A percentile compares a stretch with the other conserved stretches of the same genome.
These are phyloP conservation scores for Ceratina japonica DNA, from an alignment of 1,140 invertebrate genomes.

Conservation along the genomic window DNA sequence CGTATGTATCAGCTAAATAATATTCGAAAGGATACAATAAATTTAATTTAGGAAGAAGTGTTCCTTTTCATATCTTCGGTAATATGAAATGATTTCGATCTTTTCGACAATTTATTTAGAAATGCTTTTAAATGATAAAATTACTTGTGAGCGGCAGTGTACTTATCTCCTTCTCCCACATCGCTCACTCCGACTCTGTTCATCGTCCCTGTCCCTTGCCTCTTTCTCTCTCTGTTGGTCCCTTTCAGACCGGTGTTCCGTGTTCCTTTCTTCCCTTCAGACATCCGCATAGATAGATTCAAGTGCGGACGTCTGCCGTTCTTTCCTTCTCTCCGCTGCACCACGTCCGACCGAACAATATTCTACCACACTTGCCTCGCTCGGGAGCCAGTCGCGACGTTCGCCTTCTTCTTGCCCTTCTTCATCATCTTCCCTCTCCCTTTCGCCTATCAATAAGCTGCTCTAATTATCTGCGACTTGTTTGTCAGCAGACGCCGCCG, in stretches of 20 bases:
- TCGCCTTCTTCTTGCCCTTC: conserved; percentile 43
- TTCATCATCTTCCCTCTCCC: conserved; percentile 40
- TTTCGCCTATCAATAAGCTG: conserved; percentile 58
- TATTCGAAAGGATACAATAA: too few relatives aligned
- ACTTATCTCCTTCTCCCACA: conserved; percentile 32
- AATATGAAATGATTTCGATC: too few relatives aligned
- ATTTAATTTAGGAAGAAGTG: too few relatives aligned
- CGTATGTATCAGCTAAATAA: too few relatives aligned
- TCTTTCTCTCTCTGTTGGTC: conserved; percentile 4
- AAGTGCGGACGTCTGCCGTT: conserved; percentile 54
- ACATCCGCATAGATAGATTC: conserved; percentile 64
- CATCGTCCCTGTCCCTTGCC: conserved; percentile 19
- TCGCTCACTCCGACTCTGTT: conserved; percentile 37
- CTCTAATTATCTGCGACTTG: conserved; percentile 56
- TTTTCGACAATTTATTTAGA: too few relatives aligned
- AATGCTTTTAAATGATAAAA: too few relatives aligned
- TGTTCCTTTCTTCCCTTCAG: conserved; percentile 38
- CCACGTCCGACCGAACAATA: conserved; percentile 62
- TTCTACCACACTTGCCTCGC: conserved; percentile 63
- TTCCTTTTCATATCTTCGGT: too few relatives aligned
- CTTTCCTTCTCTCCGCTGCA: conserved; percentile 39
- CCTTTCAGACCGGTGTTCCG: conserved; percentile 7
- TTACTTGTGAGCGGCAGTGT: not conserved
- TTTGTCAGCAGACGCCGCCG: conserved; percentile 49
- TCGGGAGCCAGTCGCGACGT: conserved; percentile 26